Evolutionary conservation across 2,113 vertebrate species (phyloP).

Genomic region (Marmota monax): DNA sequence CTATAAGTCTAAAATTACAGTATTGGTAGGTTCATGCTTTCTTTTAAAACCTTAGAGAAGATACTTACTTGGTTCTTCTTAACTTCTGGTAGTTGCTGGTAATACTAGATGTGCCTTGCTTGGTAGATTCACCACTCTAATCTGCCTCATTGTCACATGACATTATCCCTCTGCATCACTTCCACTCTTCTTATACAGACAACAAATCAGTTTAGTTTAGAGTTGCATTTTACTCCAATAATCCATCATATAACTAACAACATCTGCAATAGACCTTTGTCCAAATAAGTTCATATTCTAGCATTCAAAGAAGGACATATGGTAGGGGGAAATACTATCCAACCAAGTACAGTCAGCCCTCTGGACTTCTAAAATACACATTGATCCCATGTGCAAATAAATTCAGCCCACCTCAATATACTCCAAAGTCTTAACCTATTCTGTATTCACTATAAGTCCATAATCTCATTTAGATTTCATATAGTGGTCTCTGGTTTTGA

Average conservation of each 20-base stretch:
- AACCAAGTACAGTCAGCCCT: not conserved
- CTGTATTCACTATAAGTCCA: not conserved
- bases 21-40: not conserved
- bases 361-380: not conserved
- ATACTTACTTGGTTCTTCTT: too few relatives aligned
- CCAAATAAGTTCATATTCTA: not conserved
- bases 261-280: not conserved
- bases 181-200: not conserved
- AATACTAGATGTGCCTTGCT: not conserved
- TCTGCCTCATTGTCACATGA: not conserved
- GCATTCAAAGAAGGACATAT: not conserved
- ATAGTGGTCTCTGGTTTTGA: not conserved
- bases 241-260: not conserved
- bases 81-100: not conserved
- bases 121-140: not conserved
- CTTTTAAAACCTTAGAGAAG: too few relatives aligned
- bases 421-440: not conserved
- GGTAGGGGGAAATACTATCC: not conserved
- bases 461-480: not conserved
- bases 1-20: not conserved
- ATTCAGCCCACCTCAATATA: not conserved
- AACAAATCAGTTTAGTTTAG: not conserved
- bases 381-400: not conserved
- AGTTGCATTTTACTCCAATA: not conserved
- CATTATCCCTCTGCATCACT: not conserved